Conservation (phyloP, 2,797 vertebrate genomes). For the Aulostomus chinensis region DNA sequence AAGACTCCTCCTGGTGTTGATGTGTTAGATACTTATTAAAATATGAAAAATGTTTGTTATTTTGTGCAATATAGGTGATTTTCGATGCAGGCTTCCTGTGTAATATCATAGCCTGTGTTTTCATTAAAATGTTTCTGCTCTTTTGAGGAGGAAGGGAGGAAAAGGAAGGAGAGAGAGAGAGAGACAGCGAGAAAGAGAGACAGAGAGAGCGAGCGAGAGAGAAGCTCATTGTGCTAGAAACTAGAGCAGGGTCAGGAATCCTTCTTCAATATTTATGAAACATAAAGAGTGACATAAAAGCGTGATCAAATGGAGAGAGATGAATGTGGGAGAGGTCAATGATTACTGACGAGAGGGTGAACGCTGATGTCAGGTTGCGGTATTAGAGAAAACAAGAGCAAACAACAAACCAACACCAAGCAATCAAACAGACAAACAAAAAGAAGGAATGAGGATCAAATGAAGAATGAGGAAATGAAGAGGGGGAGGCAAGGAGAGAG, state of each 20-base stretch:
- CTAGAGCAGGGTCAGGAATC: constrained; percentile 44
- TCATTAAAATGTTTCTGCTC: no score
- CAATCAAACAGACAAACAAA: constrained; percentile 46
- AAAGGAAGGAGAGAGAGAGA: no score
- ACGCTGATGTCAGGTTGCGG: constrained; percentile 16
- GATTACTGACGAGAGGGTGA: constrained; percentile 32
- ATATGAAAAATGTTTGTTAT: no score
- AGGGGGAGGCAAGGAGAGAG: background rate
- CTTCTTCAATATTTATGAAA: constrained; percentile 62
- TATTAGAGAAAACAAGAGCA: constrained; percentile 27
- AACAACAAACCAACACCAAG: constrained; percentile 19
- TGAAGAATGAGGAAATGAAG: constrained; percentile 28
- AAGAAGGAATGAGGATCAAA: constrained; percentile 38
- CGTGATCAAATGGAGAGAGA: constrained; percentile 49
- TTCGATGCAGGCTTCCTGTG: no score
- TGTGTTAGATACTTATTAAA: no score
- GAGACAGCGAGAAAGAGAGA: background rate
- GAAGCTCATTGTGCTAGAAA: constrained; percentile 21
- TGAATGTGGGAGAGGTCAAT: constrained; percentile 32
- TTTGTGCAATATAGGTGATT: no score
- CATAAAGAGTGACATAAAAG: constrained; percentile 56
- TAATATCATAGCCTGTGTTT: no score
- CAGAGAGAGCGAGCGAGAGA: background rate
- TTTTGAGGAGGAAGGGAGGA: constrained; percentile 5
- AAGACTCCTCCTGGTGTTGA: no score